Conservation (phyloP, 2,797 vertebrate species). For the Pseudopleuronectes americanus region DNA sequence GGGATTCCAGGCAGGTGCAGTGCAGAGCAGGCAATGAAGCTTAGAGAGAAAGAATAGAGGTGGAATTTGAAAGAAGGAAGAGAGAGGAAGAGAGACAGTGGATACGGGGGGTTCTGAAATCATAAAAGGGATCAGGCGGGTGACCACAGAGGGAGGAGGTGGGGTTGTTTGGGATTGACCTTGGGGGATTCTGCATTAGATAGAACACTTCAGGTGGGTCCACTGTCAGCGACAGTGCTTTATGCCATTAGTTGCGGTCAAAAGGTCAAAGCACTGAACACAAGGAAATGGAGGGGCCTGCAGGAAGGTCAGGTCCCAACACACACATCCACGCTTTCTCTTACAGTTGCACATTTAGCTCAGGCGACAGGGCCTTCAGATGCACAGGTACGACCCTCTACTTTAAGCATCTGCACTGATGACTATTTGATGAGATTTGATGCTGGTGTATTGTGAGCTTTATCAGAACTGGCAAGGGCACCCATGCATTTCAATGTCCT, state of each 20-base stretch:
- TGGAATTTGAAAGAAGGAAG: not conserved
- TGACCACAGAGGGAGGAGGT: constrained; percentile 18
- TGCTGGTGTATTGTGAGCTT: constrained; percentile 57
- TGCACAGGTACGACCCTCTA: constrained; percentile 18
- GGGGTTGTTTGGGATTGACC: constrained; percentile 19
- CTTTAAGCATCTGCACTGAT: constrained; percentile 37
- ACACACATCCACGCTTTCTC: not conserved
- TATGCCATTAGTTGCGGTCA: constrained; percentile 52
- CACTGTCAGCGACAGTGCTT: constrained; percentile 32
- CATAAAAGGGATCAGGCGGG: not conserved
- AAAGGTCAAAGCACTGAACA: constrained; percentile 41
- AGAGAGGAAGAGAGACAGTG: not conserved
- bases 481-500: constrained; percentile 66
- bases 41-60: not conserved
- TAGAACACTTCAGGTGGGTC: constrained; percentile 27
- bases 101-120: constrained; percentile 6
- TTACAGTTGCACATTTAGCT: constrained; percentile 5
- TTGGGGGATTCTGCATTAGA: constrained; percentile 25
- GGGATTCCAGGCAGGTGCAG: constrained; percentile 34
- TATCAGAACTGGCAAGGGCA: constrained; percentile 70
- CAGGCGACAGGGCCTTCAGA: not conserved
- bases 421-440: constrained; percentile 67
- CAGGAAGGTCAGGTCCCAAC: constrained; percentile 46
- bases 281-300: constrained; percentile 34
- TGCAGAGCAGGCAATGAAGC: not conserved